Base-by-base conservation (phyloP, 2,888 invertebrate genomes). In the Diachrysia chrysitis region DNA sequence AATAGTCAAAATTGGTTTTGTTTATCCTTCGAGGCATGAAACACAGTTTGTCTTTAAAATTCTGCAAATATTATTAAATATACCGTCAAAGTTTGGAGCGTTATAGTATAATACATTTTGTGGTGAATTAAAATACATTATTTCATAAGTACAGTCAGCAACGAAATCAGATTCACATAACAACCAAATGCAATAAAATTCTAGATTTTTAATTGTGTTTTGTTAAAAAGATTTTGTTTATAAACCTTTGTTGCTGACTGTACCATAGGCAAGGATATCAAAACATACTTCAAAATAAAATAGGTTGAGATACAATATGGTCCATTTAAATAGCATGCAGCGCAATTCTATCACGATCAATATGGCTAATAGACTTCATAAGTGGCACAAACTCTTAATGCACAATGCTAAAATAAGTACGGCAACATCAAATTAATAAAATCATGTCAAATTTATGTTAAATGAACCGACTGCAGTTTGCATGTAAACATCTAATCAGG, bases 401-500 rank as follows among this genome's bases (percentile, higher is more conserved):
- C 14, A 17, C n/a, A n/a, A n/a, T 62, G 53, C 19, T 63, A 51
- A 35, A 69, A 56, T 17, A 37, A 37, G 37, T 5, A 10, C 48
- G n/a, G n/a, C n/a, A 21, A 42, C 29, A 42, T 46, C 6, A 55
- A 56, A 25, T 70, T 57, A 61, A 51, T 10, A 66, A 62, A 59
- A 76, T 62, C 29, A 64, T 64, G 61, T 51, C 14, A 62, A 71
- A 75, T 64, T 64, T 55, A 58, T 53, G 66, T 14, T 53, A 58
- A 63, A 19, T 71, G 57, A 78, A 67, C 68, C 23, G 21, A 60
- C 60, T 68, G 63, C 58, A 72, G 75, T 72, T 76, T 72, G 82
- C 79, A 79, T 81, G 84, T 72, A 69, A 79, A 73, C 73, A 72
- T 55, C 57, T 69, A 71, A 80, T 71, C 63, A 68, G 66, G 65